phyloP scores from a whole-genome alignment of 2,113 vertebrate species.

The Urocolius indicus region DNA sequence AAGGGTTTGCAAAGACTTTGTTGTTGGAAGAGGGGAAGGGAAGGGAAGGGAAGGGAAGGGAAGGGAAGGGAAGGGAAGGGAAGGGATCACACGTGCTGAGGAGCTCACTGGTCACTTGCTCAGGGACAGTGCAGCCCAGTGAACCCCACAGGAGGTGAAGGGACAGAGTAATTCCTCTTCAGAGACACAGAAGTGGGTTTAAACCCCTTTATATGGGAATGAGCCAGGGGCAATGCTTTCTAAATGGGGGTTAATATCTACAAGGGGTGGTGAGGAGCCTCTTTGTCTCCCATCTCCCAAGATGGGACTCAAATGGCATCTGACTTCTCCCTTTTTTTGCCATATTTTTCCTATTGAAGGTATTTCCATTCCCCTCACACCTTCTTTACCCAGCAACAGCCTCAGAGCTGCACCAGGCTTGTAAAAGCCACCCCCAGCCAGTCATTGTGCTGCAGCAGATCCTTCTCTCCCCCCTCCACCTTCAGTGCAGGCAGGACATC shows the following conservation, averaged over 20 bases:
- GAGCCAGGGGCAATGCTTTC: not conserved
- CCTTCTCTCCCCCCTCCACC: not conserved
- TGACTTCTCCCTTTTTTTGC: not conserved
- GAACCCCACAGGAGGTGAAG: not conserved
- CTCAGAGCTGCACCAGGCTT: not conserved
- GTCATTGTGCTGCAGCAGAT: not conserved
- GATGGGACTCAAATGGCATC: not conserved
- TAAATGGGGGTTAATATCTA: fast-evolving
- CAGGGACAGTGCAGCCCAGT: fast-evolving
- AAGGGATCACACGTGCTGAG: not conserved
- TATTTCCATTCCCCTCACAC: not conserved
- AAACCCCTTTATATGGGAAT: not conserved
- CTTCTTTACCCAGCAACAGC: not conserved
- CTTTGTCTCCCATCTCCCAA: not conserved
- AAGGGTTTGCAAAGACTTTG: not conserved
- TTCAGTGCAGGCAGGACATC: not conserved
- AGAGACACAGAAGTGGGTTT: not conserved
- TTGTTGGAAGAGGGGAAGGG: not conserved
- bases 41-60: too few species aligned
- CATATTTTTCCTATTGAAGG: not conserved
- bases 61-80: too few species aligned
- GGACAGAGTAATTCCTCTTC: not conserved
- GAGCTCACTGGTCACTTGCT: not conserved
- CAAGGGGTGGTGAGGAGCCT: not conserved
- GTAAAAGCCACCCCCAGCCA: not conserved